Evolutionary conservation across 2,797 vertebrate genomes (phyloP).

Genomic region (Intellagama lesueurii): DNA sequence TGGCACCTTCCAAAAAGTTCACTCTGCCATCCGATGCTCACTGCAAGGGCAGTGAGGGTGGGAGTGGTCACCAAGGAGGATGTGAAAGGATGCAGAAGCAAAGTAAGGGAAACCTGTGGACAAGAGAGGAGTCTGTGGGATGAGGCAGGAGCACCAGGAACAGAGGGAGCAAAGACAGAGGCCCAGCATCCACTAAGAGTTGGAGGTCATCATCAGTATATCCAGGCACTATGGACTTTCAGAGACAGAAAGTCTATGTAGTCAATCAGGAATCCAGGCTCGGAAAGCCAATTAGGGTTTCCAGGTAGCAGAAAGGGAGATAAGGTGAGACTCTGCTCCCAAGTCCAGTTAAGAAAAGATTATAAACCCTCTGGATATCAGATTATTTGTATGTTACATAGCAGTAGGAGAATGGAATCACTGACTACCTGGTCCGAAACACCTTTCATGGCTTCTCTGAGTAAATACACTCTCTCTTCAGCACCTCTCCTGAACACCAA

Average conservation of each 20-base stretch:
- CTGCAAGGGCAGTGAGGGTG: neutral
- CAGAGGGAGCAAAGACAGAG: neutral
- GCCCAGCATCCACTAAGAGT: too few relatives aligned
- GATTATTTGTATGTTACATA: neutral
- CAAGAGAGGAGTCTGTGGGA: neutral
- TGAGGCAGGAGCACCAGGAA: neutral
- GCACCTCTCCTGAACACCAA: neutral
- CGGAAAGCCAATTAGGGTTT: neutral
- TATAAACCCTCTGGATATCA: neutral
- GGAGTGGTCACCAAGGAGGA: neutral
- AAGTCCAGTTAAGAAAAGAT: neutral
- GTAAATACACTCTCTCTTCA: too few relatives aligned
- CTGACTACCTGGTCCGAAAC: neutral
- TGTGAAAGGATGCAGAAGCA: neutral
- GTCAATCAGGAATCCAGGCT: neutral
- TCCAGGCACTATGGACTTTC: neutral
- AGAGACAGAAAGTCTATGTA: neutral
- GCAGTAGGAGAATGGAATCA: neutral
- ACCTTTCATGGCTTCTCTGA: neutral
- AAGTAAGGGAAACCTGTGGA: neutral
- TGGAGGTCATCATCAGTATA: neutral
- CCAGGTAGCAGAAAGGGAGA: neutral
- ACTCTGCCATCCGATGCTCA: neutral
- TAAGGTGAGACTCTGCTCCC: neutral
- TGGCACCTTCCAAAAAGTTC: neutral